Base-by-base conservation (phyloP, 2,797 vertebrate species). In the Aldrovandia affinis region DNA sequence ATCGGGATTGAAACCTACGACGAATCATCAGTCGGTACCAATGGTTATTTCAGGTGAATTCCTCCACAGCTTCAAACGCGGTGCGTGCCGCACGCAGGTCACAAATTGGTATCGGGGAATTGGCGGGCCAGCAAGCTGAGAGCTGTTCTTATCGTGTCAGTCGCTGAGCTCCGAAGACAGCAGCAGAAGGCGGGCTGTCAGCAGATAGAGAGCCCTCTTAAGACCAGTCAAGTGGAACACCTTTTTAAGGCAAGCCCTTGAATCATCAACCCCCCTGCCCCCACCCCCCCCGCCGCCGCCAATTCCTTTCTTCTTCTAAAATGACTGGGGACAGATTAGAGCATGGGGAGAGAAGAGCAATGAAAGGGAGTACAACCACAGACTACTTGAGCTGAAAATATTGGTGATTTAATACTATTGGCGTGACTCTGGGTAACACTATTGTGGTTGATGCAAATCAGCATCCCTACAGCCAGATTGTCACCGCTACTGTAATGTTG, bases 191-290 rank as follows among this genome's bases (percentile, higher is more conserved):
- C 65, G 63, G 57, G 28, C 18, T 36, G 63, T 14, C 18, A 47
- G 59, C 44, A 30, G 65, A 63, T 8, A 33, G 44, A 18, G 30
- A 3, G 39, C 44, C 4, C 59, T 81, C 81, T 81, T 52, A 28
- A 30, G 61, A 25, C 42, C 47, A 18, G 81, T 50, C 25, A n/a
- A 68, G n/a, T 68, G 81, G 42, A 68, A 68, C 42, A 33, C 44
- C 30, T 65, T 7, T 81, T 73, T 9, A 30, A 73, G 18, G 68
- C 68, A 36, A 73, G 68, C 68, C 14, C 68, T 73, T 73, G 68
- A 39, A 42, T 30, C 15, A 15, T 3, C 14, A 50, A 12, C 47
- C 75, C 78, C n/a, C 22, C 44, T 12, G 6, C 22, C 54, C n/a
- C n/a, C n/a, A n/a, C n/a, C n/a, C n/a, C n/a, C n/a, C n/a, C n/a